Conservation (phyloP, 2,797 vertebrate species). For the Allobates femoralis region DNA sequence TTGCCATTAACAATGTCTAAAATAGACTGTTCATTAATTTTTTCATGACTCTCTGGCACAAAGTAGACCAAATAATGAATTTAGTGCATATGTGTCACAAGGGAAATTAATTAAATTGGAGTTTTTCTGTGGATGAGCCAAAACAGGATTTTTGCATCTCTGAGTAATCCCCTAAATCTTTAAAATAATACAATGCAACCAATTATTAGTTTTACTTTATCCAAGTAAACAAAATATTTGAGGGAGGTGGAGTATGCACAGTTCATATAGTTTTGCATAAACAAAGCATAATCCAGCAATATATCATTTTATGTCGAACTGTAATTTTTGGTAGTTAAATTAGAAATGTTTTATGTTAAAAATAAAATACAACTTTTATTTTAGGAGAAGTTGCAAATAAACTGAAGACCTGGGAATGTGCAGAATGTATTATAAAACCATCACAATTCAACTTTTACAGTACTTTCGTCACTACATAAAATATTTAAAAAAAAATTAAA, state of each 20-base stretch:
- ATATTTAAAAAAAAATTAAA: background rate
- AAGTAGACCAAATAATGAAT: conserved; percentile 40
- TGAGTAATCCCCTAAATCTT: conserved; percentile 31
- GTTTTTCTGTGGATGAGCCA: conserved; percentile 34
- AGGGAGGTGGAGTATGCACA: conserved; percentile 10
- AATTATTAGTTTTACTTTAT: conserved; percentile 39
- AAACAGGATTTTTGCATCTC: conserved; percentile 45
- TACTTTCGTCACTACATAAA: background rate
- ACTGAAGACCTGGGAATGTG: background rate
- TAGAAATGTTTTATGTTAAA: background rate
- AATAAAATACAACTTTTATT: background rate
- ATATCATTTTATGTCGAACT: background rate
- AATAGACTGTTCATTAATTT: background rate
- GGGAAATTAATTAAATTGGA: conserved; percentile 50
- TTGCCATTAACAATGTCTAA: background rate
- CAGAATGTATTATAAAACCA: background rate
- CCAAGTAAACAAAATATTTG: conserved; percentile 24
- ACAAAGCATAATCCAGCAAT: background rate
- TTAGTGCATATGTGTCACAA: conserved; percentile 14
- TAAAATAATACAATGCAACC: conserved; percentile 24
- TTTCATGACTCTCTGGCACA: conserved; percentile 34
- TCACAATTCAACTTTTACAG: too few species aligned
- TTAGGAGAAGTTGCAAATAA: background rate
- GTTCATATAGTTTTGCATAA: background rate
- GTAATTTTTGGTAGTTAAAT: background rate